These are phyloP conservation scores for Cactoblastis cactorum DNA, from an alignment of 2,888 invertebrate species.

Conservation along the genomic window DNA sequence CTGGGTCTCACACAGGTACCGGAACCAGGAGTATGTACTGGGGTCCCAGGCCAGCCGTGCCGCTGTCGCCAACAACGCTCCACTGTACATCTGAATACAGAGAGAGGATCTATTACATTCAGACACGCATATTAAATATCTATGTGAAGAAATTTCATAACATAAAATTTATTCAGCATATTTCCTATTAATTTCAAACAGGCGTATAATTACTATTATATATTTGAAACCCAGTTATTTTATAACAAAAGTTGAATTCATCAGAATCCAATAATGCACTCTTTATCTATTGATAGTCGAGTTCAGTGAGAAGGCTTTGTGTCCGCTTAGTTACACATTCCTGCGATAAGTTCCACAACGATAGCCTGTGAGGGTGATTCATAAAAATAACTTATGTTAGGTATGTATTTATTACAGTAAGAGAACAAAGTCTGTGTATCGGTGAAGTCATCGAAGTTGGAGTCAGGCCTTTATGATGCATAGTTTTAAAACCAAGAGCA, in stretches of 20 bases:
- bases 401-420: neutral
- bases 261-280: too few species aligned
- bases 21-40: conserved; percentile 73
- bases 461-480: conserved; percentile 3
- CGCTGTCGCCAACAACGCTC: conserved; percentile 72
- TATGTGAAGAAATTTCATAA: too few species aligned
- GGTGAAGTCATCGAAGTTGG: neutral
- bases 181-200: too few species aligned
- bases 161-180: too few species aligned
- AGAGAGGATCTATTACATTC: neutral
- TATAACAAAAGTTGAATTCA: too few species aligned
- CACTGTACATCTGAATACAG: conserved; percentile 68
- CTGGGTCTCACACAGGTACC: conserved; percentile 70
- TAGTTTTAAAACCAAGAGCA: neutral
- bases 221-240: too few species aligned
- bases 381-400: neutral
- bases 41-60: conserved; percentile 76
- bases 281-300: neutral
- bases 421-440: conserved; percentile 2
- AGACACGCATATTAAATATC: too few species aligned
- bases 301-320: neutral
- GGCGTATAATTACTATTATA: too few species aligned
- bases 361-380: neutral
- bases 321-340: neutral
- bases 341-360: neutral